A percentile compares a stretch with the other conserved stretches of the same genome.
Conservation (phyloP, 2,888 invertebrate genomes). For the Aspidapion aeneum region DNA sequence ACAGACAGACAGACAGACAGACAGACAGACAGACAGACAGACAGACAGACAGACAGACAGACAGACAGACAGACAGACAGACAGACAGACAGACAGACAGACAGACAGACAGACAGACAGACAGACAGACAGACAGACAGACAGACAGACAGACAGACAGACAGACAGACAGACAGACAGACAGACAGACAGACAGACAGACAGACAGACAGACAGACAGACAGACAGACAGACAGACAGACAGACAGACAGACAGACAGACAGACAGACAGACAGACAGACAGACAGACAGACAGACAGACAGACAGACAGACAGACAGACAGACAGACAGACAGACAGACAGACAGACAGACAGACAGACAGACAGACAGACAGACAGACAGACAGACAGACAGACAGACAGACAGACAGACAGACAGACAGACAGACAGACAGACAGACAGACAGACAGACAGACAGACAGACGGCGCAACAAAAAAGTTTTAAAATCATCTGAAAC, state of each 20-base stretch:
- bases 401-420: constrained; percentile 15
- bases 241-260: constrained; percentile 11
- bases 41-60: too few species aligned
- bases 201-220: constrained; percentile 14
- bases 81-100: too few species aligned
- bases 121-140: constrained; percentile 13
- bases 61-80: too few species aligned
- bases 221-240: constrained; percentile 12
- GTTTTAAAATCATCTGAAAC: too few species aligned
- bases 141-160: constrained; percentile 13
- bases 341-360: constrained; percentile 14
- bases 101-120: too few species aligned
- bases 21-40: too few species aligned
- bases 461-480: too few species aligned
- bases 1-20: too few species aligned
- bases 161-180: constrained; percentile 14
- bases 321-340: constrained; percentile 15
- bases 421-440: constrained; percentile 15
- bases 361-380: constrained; percentile 15
- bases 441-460: constrained; percentile 14
- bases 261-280: constrained; percentile 8
- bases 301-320: constrained; percentile 13
- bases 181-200: constrained; percentile 14
- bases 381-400: constrained; percentile 14
- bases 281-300: constrained; percentile 12